These are phyloP conservation scores for Caerostris darwini DNA, from an alignment of 1,140 invertebrate genomes.

Conservation along the genomic window DNA sequence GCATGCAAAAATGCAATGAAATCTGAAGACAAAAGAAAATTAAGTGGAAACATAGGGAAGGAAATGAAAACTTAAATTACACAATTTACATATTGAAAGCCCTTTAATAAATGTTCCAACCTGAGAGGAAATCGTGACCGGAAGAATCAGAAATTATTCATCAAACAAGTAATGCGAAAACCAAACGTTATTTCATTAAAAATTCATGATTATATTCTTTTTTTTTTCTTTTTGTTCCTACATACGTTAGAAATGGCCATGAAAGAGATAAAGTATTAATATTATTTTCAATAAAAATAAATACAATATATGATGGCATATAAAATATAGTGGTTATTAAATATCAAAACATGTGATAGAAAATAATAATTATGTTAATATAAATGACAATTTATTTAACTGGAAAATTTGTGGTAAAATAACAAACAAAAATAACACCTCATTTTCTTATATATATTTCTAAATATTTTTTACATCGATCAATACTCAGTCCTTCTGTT, in stretches of 20 bases:
- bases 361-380: too few relatives aligned
- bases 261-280: not conserved
- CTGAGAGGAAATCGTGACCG: constrained; percentile 17
- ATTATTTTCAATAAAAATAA: not conserved
- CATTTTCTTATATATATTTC: too few relatives aligned
- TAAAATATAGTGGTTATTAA: too few relatives aligned
- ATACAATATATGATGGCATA: too few relatives aligned
- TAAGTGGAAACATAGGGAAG: not conserved
- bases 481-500: too few relatives aligned
- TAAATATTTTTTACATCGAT: too few relatives aligned
- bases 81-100: constrained; percentile 44
- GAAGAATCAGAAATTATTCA: constrained; percentile 29
- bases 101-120: constrained; percentile 7
- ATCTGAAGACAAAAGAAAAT: not conserved
- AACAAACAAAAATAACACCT: too few relatives aligned
- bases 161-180: not conserved
- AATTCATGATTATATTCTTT: constrained; percentile 4
- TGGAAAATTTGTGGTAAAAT: too few relatives aligned
- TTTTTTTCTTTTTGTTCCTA: not conserved
- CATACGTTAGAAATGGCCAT: not conserved
- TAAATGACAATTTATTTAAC: too few relatives aligned
- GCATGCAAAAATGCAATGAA: not conserved
- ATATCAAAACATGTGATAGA: too few relatives aligned
- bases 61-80: constrained; percentile 47
- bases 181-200: constrained; percentile 36